Evolutionary conservation across 2,888 invertebrate genomes (phyloP), one percentile per base, ranked within the genome.

Genomic region (Megalurothrips usitatus): DNA sequence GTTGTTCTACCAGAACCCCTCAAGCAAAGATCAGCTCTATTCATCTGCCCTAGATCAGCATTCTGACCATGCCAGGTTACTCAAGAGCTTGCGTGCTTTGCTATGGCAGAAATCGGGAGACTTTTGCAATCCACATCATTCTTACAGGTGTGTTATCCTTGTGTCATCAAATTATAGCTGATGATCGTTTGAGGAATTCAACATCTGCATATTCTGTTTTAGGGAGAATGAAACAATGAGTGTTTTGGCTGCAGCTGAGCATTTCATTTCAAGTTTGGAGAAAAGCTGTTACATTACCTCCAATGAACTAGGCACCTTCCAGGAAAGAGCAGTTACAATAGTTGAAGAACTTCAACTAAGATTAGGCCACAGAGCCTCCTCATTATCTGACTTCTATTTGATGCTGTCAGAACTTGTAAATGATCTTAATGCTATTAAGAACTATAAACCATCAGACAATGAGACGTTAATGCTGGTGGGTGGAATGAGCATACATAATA

Each of bases 211-310:
- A 79, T 81, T 81, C 81, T 80, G 79, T 84, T 84, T 48, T 79
- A 85, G 85, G 52, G 47, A 82, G 75, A 84, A 83, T 82, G 85
- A 86, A 83, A 82, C 82, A 17, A 79, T 82, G 26, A 84, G 84
- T 81, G 80, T 85, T 28, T 79, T 81, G 26, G 80, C 83, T 19
- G 82, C 83, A 47, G 84, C 83, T 80, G 80, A 82, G 43, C 81
- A 81, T 80, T 84, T 85, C 79, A 79, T 85, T n/a, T 79, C 75
- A 26, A 80, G 82, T 52, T 82, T 85, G 47, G 79, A 82, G 11
- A 81, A 82, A 79, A 82, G 82, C 75, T 79, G 82, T 17, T 78
- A 23, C 14, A 80, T 80, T 14, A n/a, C 49, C 26, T 79, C 6
- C 68, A 52, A 75, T 8, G 10, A 11, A 8, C 52, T 17, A 9